Percentiles rank a stretch among this genome's conserved stretches.
phyloP scores from a whole-genome alignment of 2,797 vertebrate genomes.

The Petrocephalus schoutedeni region DNA sequence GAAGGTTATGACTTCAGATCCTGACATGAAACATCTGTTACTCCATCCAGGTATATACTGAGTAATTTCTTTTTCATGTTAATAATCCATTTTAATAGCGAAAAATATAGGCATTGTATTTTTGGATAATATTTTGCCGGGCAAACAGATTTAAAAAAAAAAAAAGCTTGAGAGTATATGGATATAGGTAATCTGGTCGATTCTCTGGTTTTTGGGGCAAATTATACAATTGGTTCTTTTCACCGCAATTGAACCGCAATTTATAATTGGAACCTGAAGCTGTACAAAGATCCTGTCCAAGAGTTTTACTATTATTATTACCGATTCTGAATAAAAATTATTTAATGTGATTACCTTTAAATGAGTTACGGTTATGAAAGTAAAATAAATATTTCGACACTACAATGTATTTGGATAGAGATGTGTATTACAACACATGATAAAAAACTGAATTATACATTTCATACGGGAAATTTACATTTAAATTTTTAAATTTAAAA shows the following conservation, averaged over 20 bases:
- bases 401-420: background rate
- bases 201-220: background rate
- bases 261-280: background rate
- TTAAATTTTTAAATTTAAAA: background rate
- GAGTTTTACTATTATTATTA: background rate
- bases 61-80: background rate
- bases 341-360: background rate
- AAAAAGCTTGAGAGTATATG: background rate
- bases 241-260: background rate
- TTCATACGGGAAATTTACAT: background rate
- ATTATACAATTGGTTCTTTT: background rate
- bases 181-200: background rate
- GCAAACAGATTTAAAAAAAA: background rate
- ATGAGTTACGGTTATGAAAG: background rate
- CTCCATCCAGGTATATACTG: background rate
- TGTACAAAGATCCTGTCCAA: background rate
- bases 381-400: background rate
- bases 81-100: background rate
- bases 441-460: background rate
- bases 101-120: conserved; percentile 2
- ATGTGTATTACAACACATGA: background rate
- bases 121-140: background rate
- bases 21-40: conserved; percentile 8
- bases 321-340: background rate
- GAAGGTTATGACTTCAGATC: conserved; percentile 1